phyloP scores from a whole-genome alignment of 2,888 invertebrate genomes.

The Dimorphilus gyrociliatus region DNA sequence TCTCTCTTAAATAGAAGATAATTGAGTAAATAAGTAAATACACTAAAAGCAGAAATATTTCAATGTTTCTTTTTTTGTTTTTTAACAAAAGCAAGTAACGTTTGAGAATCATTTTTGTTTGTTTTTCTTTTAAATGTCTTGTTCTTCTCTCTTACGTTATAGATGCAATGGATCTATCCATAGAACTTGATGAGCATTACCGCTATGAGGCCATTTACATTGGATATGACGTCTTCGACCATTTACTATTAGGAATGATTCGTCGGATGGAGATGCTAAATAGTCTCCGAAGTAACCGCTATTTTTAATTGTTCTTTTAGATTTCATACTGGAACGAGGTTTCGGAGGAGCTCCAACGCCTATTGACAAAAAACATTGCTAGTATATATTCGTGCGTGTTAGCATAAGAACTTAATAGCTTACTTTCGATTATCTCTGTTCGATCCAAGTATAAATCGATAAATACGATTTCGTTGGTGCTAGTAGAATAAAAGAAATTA shows the following conservation, averaged over 20 bases:
- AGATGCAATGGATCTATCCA: constrained; percentile 49
- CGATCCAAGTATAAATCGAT: constrained; percentile 49
- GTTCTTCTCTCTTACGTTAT: too few relatives aligned
- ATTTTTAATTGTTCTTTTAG: constrained; percentile 50
- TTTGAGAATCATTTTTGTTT: too few relatives aligned
- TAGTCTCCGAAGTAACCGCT: constrained; percentile 55
- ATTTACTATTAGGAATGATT: constrained; percentile 54
- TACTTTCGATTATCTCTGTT: constrained; percentile 59
- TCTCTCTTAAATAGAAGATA: too few relatives aligned
- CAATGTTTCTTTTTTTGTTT: too few relatives aligned
- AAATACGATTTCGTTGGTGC: constrained; percentile 54
- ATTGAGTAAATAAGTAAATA: too few relatives aligned
- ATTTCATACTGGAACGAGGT: constrained; percentile 48
- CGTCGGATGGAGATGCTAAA: constrained; percentile 54
- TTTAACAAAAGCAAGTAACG: too few relatives aligned
- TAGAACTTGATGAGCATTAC: constrained; percentile 49
- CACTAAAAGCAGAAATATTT: too few relatives aligned
- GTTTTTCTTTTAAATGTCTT: too few relatives aligned
- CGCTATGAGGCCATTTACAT: constrained; percentile 54
- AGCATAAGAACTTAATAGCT: constrained; percentile 37
- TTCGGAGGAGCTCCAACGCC: constrained; percentile 10
- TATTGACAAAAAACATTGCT: constrained; percentile 6
- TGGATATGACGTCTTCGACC: constrained; percentile 54
- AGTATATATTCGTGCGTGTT: too few relatives aligned
- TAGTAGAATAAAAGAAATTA: constrained; percentile 47